Evolutionary conservation across 2,113 vertebrate genomes (phyloP), one percentile per base, ranked within the genome.

Genomic region (Antigone vipio): DNA sequence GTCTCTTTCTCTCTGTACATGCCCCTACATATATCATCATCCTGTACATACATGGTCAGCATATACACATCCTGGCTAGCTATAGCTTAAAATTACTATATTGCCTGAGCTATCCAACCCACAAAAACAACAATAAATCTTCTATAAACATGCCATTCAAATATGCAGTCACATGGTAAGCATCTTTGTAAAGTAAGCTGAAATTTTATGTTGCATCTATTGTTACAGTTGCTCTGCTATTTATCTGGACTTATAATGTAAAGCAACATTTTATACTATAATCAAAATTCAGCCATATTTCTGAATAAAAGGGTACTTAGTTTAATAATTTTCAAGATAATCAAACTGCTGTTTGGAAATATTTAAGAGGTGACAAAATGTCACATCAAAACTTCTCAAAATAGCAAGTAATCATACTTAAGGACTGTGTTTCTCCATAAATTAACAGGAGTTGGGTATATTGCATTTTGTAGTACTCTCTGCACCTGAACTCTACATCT

Each of bases 311-410:
- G 4, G 3, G 5, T 59, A 16, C 9, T 92, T 49, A 73, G 40
- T 76, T 88, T 76, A 93, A 66, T 76, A 85, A 62, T 83, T 85
- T 92, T 93, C 30, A 73, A 85, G 20, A 79, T 85, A 83, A 83
- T 56, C 24, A 38, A 82, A 68, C 18, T 84, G 15, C 30, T 78
- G 11, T 66, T 90, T 67, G 19, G 74, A 88, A 35, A 83, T 84
- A 24, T 73, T 83, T 93, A 97, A 81, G 81, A 92, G 59, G 56
- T 91, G 64, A 77, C 32, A 89, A 89, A 88, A 89, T 86, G 42
- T 73, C 64, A 86, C 34, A 82, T 72, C 44, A 83, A 94, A 91
- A 12, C 50, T 74, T 94, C 82, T 72, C 47, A 89, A 73, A 88
- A 88, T 22, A 91, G 3, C 16, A 88, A 71, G 27, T 50, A 72